A percentile compares a stretch with the other conserved stretches of the same genome.
Conservation (phyloP, 2,797 vertebrate species). For the Bufotes viridis region DNA sequence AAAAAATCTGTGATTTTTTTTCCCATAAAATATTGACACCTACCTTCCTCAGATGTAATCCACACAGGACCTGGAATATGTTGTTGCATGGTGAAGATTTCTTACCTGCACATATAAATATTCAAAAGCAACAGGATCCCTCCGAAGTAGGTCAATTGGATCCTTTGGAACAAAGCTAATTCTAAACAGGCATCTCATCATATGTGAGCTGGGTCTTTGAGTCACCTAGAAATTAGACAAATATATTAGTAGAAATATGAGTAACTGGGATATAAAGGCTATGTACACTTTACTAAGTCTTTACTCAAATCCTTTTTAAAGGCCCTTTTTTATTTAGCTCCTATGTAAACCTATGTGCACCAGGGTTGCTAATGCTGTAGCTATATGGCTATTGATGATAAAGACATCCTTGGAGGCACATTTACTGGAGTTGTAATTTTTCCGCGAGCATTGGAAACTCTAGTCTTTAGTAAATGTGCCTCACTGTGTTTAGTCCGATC, state of each 20-base stretch:
- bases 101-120: slow-evolving; percentile 98
- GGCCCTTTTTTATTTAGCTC: background rate
- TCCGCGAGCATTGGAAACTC: no score
- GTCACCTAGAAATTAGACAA: slow-evolving; percentile 84
- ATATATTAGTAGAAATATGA: background rate
- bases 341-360: background rate
- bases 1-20: no score
- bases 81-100: slow-evolving; percentile 11
- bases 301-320: background rate
- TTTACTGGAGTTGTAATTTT: no score
- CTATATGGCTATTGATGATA: no score
- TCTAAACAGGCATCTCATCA: slow-evolving; percentile 98
- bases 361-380: background rate
- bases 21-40: background rate
- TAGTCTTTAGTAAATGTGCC: no score
- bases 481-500: no score
- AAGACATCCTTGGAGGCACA: no score
- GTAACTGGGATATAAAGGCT: background rate
- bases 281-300: background rate
- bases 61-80: background rate
- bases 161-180: slow-evolving; percentile 98
- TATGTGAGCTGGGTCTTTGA: slow-evolving; percentile 93
- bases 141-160: slow-evolving; percentile 92
- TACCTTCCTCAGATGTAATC: background rate
- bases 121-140: slow-evolving; percentile 95